phyloP scores from a whole-genome alignment of 2,888 invertebrate species.

The Chorisops tibialis region DNA sequence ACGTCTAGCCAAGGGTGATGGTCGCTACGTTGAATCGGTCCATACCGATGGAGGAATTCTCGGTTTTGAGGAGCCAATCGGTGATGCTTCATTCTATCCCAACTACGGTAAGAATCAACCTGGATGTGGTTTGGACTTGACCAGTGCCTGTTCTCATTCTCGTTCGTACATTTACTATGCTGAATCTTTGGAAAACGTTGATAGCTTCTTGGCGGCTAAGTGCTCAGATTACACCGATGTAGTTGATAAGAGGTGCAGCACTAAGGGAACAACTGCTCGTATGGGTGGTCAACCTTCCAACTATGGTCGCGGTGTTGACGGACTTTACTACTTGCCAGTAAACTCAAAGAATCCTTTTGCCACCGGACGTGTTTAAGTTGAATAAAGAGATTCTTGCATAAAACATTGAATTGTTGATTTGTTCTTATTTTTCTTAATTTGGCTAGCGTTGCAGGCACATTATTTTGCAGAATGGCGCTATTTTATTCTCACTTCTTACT shows the following conservation, averaged over 20 bases:
- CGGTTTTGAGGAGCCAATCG: conserved; percentile 45
- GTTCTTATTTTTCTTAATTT: no score
- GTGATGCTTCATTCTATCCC: conserved; percentile 55
- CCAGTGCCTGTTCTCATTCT: conserved; percentile 51
- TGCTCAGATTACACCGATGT: conserved; percentile 43
- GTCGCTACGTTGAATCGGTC: conserved; percentile 45
- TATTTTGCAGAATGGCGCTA: no score
- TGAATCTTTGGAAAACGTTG: conserved; percentile 46
- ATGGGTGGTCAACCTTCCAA: conserved; percentile 19
- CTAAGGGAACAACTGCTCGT: neutral
- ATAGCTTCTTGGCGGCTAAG: conserved; percentile 42
- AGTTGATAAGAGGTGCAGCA: neutral
- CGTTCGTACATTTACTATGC: conserved; percentile 51
- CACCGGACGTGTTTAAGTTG: neutral
- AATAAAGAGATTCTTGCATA: no score
- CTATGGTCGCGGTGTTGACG: neutral
- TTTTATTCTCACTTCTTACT: no score
- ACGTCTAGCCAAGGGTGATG: conserved; percentile 42
- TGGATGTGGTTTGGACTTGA: conserved; percentile 50
- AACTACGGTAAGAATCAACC: conserved; percentile 56
- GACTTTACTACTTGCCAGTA: neutral
- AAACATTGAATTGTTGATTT: no score
- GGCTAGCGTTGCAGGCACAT: no score
- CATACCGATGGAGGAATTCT: conserved; percentile 45
- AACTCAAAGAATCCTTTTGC: neutral